These are phyloP conservation scores for Ciona savignyi DNA, from an alignment of 23 tunicate genomes.

Conservation along the genomic window DNA sequence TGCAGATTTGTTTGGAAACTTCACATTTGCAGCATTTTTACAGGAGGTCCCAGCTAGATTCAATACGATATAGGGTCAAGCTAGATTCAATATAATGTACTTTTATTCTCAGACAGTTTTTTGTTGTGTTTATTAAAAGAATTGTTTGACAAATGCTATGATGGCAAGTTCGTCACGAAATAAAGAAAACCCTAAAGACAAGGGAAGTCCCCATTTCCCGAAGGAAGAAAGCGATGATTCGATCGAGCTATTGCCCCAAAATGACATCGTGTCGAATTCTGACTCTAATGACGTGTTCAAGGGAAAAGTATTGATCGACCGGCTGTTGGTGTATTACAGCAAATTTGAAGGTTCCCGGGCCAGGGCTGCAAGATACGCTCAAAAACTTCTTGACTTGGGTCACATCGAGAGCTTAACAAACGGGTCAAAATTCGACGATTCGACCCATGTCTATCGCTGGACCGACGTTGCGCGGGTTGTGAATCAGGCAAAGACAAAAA, in stretches of 20 bases:
- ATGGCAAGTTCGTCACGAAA: background rate
- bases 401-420: constrained; percentile 73
- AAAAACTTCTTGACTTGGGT: constrained; percentile 77
- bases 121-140: background rate
- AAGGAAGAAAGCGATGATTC: constrained; percentile 12
- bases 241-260: background rate
- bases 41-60: too few species aligned
- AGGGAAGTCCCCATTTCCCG: constrained; percentile 23
- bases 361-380: constrained; percentile 69
- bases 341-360: constrained; percentile 84
- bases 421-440: constrained; percentile 44
- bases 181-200: background rate
- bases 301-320: constrained; percentile 67
- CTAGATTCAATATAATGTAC: too few species aligned
- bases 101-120: too few species aligned
- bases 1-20: too few species aligned
- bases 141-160: background rate
- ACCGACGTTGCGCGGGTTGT: constrained; percentile 69
- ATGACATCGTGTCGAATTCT: background rate
- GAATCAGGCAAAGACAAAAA: constrained; percentile 32
- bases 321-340: constrained; percentile 60
- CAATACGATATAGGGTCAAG: too few species aligned
- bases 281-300: constrained; percentile 57
- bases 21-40: too few species aligned
- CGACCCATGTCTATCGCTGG: constrained; percentile 68